Conservation (phyloP, 2,797 vertebrate genomes). For the Steatocranus sp. region DNA sequence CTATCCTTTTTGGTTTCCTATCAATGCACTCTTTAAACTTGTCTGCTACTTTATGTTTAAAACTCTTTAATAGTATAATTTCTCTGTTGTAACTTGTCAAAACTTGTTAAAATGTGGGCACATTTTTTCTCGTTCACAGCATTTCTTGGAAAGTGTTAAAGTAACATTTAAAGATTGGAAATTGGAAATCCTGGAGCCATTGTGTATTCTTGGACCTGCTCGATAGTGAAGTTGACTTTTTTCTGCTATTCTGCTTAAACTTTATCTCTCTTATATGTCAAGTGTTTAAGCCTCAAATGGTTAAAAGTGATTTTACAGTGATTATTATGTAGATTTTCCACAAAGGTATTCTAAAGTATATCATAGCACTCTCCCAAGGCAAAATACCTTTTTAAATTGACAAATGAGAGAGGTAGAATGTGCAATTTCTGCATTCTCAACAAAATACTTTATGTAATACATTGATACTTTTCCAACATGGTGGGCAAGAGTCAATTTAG, state of each 20-base stretch:
- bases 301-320: background rate
- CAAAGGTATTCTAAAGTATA: background rate
- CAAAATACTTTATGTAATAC: background rate
- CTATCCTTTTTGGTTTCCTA: background rate
- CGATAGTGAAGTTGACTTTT: background rate
- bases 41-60: background rate
- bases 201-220: background rate
- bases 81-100: background rate
- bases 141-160: background rate
- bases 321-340: background rate
- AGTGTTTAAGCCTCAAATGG: background rate
- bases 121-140: background rate
- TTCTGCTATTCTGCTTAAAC: background rate
- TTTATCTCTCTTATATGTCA: background rate
- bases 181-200: background rate
- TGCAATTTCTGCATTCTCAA: background rate
- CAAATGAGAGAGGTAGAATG: constrained; percentile 9
- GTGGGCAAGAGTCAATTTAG: background rate
- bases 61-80: background rate
- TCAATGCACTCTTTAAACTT: background rate
- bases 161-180: background rate
- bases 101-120: background rate
- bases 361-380: background rate
- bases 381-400: background rate
- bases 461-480: background rate